Conservation (phyloP, 2,888 invertebrate genomes). For the Gerosis bhagava region DNA sequence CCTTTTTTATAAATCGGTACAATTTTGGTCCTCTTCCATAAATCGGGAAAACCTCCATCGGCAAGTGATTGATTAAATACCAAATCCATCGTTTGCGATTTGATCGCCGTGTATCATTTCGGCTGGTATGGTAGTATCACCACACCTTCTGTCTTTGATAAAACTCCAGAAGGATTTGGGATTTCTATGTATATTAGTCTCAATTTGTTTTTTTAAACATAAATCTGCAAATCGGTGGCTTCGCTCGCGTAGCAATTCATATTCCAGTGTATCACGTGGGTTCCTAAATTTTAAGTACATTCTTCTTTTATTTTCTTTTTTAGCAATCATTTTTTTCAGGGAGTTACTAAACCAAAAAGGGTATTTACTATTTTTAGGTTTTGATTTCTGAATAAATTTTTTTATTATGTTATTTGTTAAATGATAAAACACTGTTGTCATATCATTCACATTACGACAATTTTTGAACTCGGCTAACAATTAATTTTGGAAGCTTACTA, state of each 20-base stretch:
- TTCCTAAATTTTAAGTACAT: conserved; percentile 5
- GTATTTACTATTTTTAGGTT: neutral
- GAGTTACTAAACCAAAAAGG: neutral
- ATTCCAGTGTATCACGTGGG: conserved; percentile 8
- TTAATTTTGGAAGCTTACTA: neutral
- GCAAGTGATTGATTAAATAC: neutral
- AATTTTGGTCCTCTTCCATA: neutral
- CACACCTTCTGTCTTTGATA: neutral
- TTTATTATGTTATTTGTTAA: neutral
- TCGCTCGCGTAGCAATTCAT: conserved; percentile 3
- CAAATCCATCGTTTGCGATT: neutral
- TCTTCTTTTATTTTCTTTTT: neutral
- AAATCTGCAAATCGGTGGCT: neutral
- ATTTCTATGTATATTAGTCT: neutral
- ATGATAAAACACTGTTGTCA: conserved; percentile 1
- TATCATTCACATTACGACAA: neutral
- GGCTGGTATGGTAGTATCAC: neutral
- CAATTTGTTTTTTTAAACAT: neutral
- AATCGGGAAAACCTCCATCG: neutral
- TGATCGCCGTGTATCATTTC: neutral
- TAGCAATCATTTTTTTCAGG: neutral
- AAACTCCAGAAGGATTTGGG: conserved; percentile 9
- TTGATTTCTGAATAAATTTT: neutral
- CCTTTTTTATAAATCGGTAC: neutral
- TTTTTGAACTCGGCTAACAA: neutral